Conservation (phyloP, 2,888 invertebrate genomes). For the Polylopha cassiicola region DNA sequence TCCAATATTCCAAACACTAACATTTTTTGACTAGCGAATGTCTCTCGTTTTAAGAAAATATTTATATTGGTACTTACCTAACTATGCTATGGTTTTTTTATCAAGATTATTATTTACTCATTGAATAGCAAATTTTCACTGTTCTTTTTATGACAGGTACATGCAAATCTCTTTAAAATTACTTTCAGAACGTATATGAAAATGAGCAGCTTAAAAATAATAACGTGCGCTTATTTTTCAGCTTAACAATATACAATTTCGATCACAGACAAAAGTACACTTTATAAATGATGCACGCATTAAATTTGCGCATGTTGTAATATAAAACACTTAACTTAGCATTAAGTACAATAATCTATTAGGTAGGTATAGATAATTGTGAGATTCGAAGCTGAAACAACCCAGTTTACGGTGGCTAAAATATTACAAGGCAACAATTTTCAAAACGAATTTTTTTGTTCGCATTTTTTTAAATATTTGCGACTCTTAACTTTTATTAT, state of each 20-base stretch:
- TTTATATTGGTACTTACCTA: too few species aligned
- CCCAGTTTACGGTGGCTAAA: slow-evolving; percentile 61
- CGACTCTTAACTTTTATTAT: too few species aligned
- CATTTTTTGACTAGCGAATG: too few species aligned
- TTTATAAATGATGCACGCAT: slow-evolving; percentile 55
- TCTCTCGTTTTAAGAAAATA: too few species aligned
- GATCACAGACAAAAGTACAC: slow-evolving; percentile 76
- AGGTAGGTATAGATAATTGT: slow-evolving; percentile 53
- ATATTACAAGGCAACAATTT: slow-evolving; percentile 60
- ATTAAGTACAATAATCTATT: slow-evolving; percentile 61
- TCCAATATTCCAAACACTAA: too few species aligned
- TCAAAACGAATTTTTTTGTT: too few species aligned
- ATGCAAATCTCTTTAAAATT: too few species aligned
- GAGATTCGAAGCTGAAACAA: slow-evolving; percentile 67
- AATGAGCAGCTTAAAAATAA: slow-evolving; percentile 33
- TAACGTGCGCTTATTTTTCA: slow-evolving; percentile 57
- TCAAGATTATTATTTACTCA: too few species aligned
- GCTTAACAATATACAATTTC: slow-evolving; percentile 74
- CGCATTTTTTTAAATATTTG: too few species aligned
- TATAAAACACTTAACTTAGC: slow-evolving; percentile 70
- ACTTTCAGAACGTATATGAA: slow-evolving; percentile 46
- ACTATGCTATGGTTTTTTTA: too few species aligned
- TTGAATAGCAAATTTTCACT: too few species aligned
- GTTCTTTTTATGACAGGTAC: too few species aligned
- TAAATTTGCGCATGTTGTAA: slow-evolving; percentile 62